Evolutionary conservation across 1,140 invertebrate species (phyloP).

Genomic region (Drosophila pallidifrons): DNA sequence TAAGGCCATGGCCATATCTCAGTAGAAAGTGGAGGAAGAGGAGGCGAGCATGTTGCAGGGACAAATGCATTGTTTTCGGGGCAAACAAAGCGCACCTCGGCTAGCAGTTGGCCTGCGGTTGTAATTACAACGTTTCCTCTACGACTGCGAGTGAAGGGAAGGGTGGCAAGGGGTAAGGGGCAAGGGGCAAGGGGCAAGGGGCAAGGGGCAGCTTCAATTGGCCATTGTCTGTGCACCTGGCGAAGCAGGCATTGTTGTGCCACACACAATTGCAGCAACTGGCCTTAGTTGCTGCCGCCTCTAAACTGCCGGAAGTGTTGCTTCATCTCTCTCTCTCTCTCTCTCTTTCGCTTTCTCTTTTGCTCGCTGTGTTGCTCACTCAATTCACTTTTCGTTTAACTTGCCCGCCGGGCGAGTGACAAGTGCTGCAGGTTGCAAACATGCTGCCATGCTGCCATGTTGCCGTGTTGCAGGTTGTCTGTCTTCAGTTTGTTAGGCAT

Average conservation of each 20-base stretch:
- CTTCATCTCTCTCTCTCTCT: no score
- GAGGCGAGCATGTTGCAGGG: no score
- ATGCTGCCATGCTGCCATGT: background rate
- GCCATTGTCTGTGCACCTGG: constrained; percentile 55
- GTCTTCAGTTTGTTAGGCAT: constrained; percentile 72
- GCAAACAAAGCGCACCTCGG: constrained; percentile 53
- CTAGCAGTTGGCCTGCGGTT: constrained; percentile 47
- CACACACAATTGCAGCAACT: constrained; percentile 71
- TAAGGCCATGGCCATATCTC: constrained; percentile 64
- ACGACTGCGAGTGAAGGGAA: constrained; percentile 15
- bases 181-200: background rate
- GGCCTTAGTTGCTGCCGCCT: constrained; percentile 44
- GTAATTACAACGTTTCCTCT: constrained; percentile 74
- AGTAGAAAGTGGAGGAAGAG: background rate
- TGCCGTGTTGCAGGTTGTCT: constrained; percentile 19
- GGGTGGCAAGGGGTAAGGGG: background rate
- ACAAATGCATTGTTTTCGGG: constrained; percentile 50
- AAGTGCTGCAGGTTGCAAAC: constrained; percentile 15
- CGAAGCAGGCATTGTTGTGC: constrained; percentile 50
- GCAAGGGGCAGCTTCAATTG: constrained; percentile 39
- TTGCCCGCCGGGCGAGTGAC: constrained; percentile 18
- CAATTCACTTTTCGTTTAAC: constrained; percentile 27
- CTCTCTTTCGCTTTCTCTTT: background rate
- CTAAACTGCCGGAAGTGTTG: constrained; percentile 68
- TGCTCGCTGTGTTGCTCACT: background rate